These are phyloP conservation scores for Lucilia cuprina DNA, from an alignment of 1,140 invertebrate species.

Conservation along the genomic window DNA sequence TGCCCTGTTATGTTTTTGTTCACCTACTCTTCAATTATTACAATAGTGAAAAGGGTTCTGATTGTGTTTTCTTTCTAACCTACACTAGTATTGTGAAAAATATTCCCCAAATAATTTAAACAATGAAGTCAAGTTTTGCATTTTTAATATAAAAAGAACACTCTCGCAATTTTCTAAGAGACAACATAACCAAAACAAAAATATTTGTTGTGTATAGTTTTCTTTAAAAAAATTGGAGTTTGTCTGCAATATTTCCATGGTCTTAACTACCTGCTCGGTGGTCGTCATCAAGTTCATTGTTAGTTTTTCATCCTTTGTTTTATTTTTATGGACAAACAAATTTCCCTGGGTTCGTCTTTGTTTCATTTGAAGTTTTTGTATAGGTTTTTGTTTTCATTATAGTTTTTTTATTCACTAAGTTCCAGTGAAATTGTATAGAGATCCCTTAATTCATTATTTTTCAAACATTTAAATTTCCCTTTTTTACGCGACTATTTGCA, in stretches of 20 bases:
- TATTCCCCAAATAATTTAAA: not conserved
- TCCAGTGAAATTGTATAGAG: not conserved
- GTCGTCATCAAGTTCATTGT: not conserved
- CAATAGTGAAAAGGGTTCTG: too few relatives aligned
- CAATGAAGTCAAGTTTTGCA: not conserved
- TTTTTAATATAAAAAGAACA: not conserved
- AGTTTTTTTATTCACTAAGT: not conserved
- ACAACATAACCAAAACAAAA: too few relatives aligned
- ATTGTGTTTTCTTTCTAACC: too few relatives aligned
- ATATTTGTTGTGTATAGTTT: too few relatives aligned
- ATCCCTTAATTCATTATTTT: not conserved
- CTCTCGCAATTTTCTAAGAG: too few relatives aligned
- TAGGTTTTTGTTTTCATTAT: not conserved
- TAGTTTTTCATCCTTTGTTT: not conserved
- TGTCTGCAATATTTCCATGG: not conserved
- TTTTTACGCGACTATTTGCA: not conserved
- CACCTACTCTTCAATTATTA: too few relatives aligned
- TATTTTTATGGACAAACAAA: not conserved
- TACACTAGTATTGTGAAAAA: not conserved
- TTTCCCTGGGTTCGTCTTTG: not conserved
- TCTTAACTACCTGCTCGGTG: not conserved
- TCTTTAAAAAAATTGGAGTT: not conserved
- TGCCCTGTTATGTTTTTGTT: too few relatives aligned
- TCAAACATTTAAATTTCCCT: not conserved
- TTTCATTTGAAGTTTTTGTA: not conserved